phyloP scores from a whole-genome alignment of 2,113 vertebrate genomes.

The Piliocolobus tephrosceles region DNA sequence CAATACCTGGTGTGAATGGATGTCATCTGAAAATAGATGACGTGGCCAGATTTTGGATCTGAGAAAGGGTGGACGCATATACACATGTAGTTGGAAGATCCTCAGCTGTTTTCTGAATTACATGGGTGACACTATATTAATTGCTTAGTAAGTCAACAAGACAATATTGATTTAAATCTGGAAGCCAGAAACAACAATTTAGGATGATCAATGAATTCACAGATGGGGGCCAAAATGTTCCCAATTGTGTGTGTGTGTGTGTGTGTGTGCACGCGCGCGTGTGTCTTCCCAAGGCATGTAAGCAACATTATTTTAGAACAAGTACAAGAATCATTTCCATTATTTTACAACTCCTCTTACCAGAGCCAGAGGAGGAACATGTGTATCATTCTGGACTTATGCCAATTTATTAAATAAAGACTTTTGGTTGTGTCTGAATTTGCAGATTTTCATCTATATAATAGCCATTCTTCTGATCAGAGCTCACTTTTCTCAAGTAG shows the following conservation, averaged over 20 bases:
- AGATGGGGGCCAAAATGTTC: neutral
- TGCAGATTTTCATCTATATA: neutral
- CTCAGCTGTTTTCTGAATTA: neutral
- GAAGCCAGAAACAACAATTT: neutral
- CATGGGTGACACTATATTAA: neutral
- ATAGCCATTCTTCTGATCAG: neutral
- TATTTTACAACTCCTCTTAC: neutral
- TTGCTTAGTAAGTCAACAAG: neutral
- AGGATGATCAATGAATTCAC: neutral
- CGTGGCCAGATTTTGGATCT: neutral
- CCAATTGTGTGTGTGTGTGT: no score
- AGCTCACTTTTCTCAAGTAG: neutral
- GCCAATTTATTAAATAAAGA: neutral
- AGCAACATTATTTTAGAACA: neutral
- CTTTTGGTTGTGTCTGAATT: neutral
- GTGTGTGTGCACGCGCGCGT: fast-evolving
- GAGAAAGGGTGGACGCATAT: neutral
- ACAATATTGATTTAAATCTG: neutral
- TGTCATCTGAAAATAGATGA: neutral
- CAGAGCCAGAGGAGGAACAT: neutral
- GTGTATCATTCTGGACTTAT: neutral
- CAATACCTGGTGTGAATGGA: neutral
- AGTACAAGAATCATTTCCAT: neutral
- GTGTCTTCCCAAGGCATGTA: no score
- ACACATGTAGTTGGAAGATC: neutral